Percentiles rank a stretch among this genome's conserved stretches.
phyloP scores from a whole-genome alignment of 2,113 vertebrate species.

The Hirundichthys speculiger region DNA sequence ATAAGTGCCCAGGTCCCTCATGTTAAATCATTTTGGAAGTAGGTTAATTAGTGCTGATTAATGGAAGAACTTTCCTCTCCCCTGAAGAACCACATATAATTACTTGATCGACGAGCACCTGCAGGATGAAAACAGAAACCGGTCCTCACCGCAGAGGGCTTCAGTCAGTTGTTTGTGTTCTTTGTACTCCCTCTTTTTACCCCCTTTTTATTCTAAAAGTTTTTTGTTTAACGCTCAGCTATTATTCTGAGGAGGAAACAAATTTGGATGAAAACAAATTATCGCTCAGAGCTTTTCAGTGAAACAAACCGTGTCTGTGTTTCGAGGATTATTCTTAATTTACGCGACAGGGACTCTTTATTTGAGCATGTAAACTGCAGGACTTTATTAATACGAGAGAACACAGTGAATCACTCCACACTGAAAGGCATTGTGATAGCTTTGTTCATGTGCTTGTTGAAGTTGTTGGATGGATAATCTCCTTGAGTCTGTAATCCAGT shows the following conservation, averaged over 20 bases:
- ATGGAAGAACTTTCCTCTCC: constrained; percentile 53
- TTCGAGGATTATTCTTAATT: constrained; percentile 24
- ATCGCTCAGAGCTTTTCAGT: constrained; percentile 31
- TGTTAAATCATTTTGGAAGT: constrained; percentile 63
- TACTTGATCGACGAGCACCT: constrained; percentile 72
- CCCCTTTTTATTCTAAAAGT: constrained; percentile 6
- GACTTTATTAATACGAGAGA: constrained; percentile 40
- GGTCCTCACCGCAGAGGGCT: constrained; percentile 31
- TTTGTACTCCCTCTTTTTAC: too few relatives aligned
- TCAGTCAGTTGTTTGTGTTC: constrained; percentile 16
- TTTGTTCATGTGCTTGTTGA: constrained; percentile 49
- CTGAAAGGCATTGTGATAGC: constrained; percentile 51
- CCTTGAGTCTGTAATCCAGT: constrained; percentile 70
- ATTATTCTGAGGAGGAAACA: constrained; percentile 9
- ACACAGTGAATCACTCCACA: constrained; percentile 46
- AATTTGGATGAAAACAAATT: constrained; percentile 41
- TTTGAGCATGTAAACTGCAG: constrained; percentile 37
- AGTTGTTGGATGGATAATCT: constrained; percentile 58
- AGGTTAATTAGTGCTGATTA: constrained; percentile 65
- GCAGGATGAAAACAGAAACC: constrained; percentile 35
- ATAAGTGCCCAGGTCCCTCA: constrained; percentile 9
- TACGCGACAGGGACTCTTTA: constrained; percentile 42
- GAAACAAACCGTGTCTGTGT: constrained; percentile 25
- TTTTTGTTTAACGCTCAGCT: constrained; percentile 14
- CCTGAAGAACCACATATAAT: constrained; percentile 59